Percentiles rank a stretch among this genome's conserved stretches.
These are phyloP conservation scores for Danionella dracula DNA, from an alignment of 2,797 vertebrate genomes.

Conservation along the genomic window DNA sequence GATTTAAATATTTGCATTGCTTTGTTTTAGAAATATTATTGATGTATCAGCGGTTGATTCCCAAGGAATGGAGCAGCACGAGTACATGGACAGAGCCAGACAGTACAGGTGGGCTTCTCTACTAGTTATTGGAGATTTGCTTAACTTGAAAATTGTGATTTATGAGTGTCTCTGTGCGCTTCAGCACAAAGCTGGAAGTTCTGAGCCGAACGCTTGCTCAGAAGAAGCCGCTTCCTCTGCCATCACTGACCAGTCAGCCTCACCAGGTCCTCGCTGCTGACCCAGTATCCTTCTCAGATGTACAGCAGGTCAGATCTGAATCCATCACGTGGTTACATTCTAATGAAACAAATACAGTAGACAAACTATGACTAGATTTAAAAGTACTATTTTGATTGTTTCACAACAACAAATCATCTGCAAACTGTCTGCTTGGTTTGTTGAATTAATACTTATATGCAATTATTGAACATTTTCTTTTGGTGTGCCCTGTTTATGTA, in stretches of 20 bases:
- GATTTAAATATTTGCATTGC: too few species aligned
- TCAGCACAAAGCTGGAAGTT: constrained; percentile 85
- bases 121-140: too few species aligned
- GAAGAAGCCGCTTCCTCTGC: constrained; percentile 83
- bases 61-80: constrained; percentile 94
- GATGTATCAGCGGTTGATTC: constrained; percentile 94
- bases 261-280: constrained; percentile 95
- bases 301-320: constrained; percentile 79
- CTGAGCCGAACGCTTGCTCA: constrained; percentile 81
- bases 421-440: too few species aligned
- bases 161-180: constrained; percentile 14
- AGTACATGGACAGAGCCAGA: constrained; percentile 94
- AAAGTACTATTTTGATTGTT: too few species aligned
- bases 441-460: too few species aligned
- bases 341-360: too few species aligned
- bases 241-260: constrained; percentile 90
- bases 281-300: constrained; percentile 83
- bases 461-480: too few species aligned
- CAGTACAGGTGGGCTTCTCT: constrained; percentile 82
- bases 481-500: too few species aligned
- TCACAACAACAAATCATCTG: too few species aligned
- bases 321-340: too few species aligned
- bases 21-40: constrained; percentile 82
- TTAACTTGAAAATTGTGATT: too few species aligned
- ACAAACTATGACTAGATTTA: too few species aligned